A percentile compares a stretch with the other conserved stretches of the same genome.
Evolutionary conservation across 2,113 vertebrate species (phyloP).

Genomic region (Brienomyrus brachyistius): DNA sequence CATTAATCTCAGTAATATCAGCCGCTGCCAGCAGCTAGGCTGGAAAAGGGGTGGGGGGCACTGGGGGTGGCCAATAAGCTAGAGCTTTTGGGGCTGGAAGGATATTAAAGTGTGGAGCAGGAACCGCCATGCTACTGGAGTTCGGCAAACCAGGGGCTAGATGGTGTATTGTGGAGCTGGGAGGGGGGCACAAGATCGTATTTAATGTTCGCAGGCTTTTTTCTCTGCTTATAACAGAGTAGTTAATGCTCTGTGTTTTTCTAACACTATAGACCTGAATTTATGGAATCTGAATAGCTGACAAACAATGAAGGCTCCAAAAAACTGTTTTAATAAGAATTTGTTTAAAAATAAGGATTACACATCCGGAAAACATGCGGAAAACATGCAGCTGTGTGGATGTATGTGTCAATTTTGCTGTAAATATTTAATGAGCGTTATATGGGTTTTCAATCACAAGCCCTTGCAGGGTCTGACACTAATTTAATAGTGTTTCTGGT

Average conservation of each 20-base stretch:
- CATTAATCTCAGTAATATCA: conserved; percentile 25
- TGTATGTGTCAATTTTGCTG: not conserved
- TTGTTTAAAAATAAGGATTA: not conserved
- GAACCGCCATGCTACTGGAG: too few relatives aligned
- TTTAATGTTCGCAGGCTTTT: not conserved
- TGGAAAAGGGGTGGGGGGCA: not conserved
- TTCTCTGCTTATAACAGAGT: not conserved
- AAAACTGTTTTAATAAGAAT: not conserved
- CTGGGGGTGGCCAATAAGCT: not conserved
- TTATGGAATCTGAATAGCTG: not conserved
- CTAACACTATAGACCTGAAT: not conserved
- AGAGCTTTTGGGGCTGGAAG: not conserved
- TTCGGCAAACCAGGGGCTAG: not conserved
- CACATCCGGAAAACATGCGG: not conserved
- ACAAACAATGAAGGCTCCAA: not conserved
- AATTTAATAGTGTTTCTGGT: not conserved
- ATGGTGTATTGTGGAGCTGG: not conserved
- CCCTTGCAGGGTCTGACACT: not conserved
- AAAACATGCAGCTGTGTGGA: not conserved
- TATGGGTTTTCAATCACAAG: not conserved
- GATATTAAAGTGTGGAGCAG: not conserved
- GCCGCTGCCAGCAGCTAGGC: conserved; percentile 1
- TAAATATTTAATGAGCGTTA: not conserved
- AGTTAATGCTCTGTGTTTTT: not conserved
- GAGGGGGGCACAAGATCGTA: not conserved